These are phyloP conservation scores for Apamea crenata DNA, from an alignment of 2,888 invertebrate genomes.

Conservation along the genomic window DNA sequence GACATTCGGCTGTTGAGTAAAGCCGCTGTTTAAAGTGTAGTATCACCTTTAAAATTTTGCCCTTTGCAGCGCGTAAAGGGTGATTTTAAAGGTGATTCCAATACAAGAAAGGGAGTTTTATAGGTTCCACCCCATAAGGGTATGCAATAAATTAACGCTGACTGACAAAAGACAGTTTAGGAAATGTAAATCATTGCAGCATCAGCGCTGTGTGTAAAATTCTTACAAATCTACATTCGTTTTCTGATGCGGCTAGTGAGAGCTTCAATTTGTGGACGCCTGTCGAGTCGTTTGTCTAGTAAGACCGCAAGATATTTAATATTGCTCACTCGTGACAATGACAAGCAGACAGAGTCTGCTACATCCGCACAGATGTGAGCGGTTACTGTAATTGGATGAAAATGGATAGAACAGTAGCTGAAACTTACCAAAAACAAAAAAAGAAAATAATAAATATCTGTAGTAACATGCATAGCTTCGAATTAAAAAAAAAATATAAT, in stretches of 20 bases:
- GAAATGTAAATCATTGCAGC: not conserved
- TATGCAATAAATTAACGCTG: not conserved
- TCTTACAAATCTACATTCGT: not conserved
- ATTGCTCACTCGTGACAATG: not conserved
- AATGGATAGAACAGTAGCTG: not conserved
- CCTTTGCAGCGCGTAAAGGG: not conserved
- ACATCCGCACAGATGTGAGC: not conserved
- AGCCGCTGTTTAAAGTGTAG: not conserved
- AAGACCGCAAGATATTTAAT: not conserved
- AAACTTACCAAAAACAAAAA: not conserved
- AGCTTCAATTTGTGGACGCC: not conserved
- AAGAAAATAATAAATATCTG: not conserved
- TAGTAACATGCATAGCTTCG: not conserved
- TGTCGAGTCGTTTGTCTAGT: not conserved
- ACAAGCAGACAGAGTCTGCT: not conserved
- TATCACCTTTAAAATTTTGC: not conserved
- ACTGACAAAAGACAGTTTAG: not conserved
- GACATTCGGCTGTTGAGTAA: not conserved
- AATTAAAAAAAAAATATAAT: too few relatives aligned
- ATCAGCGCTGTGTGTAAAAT: not conserved
- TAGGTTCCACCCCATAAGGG: not conserved
- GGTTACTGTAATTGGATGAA: not conserved
- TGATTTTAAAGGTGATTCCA: not conserved
- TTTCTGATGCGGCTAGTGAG: not conserved
- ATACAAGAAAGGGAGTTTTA: not conserved